phyloP scores from a whole-genome alignment of 2,888 invertebrate genomes.

The Metalampra italica region DNA sequence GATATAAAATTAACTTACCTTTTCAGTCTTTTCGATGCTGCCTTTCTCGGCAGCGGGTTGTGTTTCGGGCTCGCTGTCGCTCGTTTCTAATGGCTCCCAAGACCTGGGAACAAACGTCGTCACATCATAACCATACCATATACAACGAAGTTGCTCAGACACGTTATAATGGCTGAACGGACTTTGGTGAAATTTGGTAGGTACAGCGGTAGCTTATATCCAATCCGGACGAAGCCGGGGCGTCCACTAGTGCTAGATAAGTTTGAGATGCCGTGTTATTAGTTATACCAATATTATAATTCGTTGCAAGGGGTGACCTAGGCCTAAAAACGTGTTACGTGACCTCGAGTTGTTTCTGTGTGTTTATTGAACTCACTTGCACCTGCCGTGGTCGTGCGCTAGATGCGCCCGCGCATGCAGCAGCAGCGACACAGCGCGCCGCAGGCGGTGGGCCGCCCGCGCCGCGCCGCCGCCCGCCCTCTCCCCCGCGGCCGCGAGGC shows the following conservation, averaged over 20 bases:
- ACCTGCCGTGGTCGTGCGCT: conserved; percentile 62
- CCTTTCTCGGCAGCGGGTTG: conserved; percentile 64
- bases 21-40: conserved; percentile 76
- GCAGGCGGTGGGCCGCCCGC: conserved; percentile 61
- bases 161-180: too few species aligned
- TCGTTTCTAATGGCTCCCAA: conserved; percentile 67
- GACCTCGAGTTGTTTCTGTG: too few species aligned
- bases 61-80: conserved; percentile 65
- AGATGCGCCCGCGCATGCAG: conserved; percentile 63
- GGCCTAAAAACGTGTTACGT: too few species aligned
- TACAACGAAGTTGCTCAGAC: too few species aligned
- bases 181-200: too few species aligned
- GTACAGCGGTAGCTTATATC: too few species aligned
- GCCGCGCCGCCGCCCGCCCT: conserved; percentile 62
- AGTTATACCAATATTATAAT: too few species aligned
- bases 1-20: conserved; percentile 35
- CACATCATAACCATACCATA: too few species aligned
- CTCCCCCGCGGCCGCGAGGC: conserved; percentile 56
- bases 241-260: too few species aligned
- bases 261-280: too few species aligned
- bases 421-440: conserved; percentile 59
- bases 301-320: too few species aligned
- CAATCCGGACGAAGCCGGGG: too few species aligned
- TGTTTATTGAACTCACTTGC: conserved; percentile 43
- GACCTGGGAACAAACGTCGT: conserved; percentile 33